phyloP scores from a whole-genome alignment of 2,113 vertebrate species.

The Periophthalmodon schlosseri region DNA sequence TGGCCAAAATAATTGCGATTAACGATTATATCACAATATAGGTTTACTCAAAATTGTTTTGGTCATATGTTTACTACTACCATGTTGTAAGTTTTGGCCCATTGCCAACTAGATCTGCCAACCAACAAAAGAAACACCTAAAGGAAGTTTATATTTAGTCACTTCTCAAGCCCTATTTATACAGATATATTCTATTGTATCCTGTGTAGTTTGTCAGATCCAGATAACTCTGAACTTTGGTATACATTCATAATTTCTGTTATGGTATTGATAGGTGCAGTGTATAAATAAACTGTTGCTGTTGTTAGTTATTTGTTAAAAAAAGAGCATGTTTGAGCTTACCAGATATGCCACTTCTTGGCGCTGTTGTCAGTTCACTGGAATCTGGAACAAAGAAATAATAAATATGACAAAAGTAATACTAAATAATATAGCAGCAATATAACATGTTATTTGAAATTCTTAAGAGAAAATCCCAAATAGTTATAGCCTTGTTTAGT shows the following conservation, averaged over 20 bases:
- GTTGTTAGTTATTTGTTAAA: no score
- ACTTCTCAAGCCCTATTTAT: not conserved
- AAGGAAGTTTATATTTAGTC: slow-evolving; percentile 24
- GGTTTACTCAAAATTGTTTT: no score
- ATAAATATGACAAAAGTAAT: no score
- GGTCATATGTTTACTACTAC: not conserved
- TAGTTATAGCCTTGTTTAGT: not conserved
- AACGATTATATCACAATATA: no score
- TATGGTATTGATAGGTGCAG: no score
- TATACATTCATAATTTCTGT: not conserved
- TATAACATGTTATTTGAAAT: no score
- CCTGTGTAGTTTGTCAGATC: not conserved
- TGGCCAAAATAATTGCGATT: no score
- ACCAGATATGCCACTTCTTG: not conserved
- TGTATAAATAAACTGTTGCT: no score
- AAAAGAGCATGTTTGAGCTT: not conserved
- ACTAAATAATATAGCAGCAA: no score
- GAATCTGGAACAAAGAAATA: not conserved
- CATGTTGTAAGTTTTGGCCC: not conserved
- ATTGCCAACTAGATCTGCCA: slow-evolving; percentile 1
- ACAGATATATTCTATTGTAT: not conserved
- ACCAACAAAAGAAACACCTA: not conserved
- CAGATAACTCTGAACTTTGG: not conserved
- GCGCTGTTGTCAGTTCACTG: not conserved
- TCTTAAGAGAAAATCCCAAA: no score